Percentiles rank a stretch among this genome's conserved stretches.
Conservation (phyloP, 1,140 invertebrate species). For the Cotesia vestalis region DNA sequence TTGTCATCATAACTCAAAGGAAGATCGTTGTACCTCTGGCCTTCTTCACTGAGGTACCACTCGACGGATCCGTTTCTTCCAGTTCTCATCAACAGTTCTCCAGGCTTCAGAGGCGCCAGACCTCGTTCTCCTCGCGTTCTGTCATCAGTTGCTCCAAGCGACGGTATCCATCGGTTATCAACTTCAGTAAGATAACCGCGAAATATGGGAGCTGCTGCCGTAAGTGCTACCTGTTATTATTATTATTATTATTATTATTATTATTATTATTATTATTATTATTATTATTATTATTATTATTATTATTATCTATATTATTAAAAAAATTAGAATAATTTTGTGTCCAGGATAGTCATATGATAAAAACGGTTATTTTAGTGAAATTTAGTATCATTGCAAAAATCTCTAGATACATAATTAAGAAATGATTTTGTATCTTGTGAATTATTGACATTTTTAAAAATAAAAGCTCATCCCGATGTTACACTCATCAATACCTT, state of each 20-base stretch:
- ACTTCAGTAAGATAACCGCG: conserved; percentile 93
- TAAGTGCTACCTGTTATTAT: conserved; percentile 84
- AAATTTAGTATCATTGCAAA: no score
- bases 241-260: conserved; percentile 52
- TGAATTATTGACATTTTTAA: no score
- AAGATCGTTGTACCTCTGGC: conserved; percentile 92
- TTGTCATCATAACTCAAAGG: conserved; percentile 85
- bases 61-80: conserved; percentile 98
- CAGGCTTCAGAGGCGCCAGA: conserved; percentile 76
- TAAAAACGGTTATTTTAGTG: no score
- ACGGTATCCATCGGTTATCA: conserved; percentile 98
- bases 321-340: no score
- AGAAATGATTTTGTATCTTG: no score
- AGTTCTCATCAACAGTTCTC: conserved; percentile 90
- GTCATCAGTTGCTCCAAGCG: conserved; percentile 86
- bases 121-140: conserved; percentile 94
- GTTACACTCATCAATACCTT: background rate
- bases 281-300: conserved; percentile 50
- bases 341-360: no score
- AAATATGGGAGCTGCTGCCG: conserved; percentile 94
- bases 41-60: conserved; percentile 90
- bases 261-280: conserved; percentile 39
- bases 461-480: no score
- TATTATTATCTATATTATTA: background rate
- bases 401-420: no score